Percentiles rank a stretch among this genome's conserved stretches.
These are phyloP conservation scores for Nemotelus pantherinus DNA, from an alignment of 2,888 invertebrate species.

Conservation along the genomic window DNA sequence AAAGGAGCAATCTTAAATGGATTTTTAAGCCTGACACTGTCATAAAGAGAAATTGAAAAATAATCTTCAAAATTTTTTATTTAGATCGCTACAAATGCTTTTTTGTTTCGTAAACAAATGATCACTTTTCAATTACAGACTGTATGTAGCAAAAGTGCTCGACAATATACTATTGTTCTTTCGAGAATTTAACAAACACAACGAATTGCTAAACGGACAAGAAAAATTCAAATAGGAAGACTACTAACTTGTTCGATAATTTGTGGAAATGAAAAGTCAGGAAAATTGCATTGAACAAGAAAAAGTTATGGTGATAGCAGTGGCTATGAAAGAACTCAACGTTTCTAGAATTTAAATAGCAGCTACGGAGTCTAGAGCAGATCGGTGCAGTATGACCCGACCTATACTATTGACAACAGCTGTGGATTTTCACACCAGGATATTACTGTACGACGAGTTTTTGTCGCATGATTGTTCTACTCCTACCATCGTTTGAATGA, in stretches of 20 bases:
- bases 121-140: no score
- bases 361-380: no score
- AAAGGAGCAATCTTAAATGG: no score
- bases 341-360: no score
- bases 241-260: conserved; percentile 28
- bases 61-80: no score
- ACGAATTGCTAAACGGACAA: not conserved
- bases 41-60: no score
- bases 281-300: conserved; percentile 24
- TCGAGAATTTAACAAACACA: not conserved
- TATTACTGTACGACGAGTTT: not conserved
- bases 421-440: conserved; percentile 27
- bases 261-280: conserved; percentile 24
- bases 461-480: not conserved
- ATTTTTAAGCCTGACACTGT: no score
- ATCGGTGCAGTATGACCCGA: not conserved
- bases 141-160: no score
- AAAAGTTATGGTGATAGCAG: not conserved
- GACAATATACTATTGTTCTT: no score
- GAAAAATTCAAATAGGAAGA: conserved; percentile 8
- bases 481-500: not conserved
- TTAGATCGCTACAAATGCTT: no score
- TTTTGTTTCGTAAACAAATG: no score
- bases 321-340: not conserved
- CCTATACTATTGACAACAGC: conserved; percentile 15